Evolutionary conservation across 2,797 vertebrate genomes (phyloP), one percentile per base, ranked within the genome.

Genomic region (Arremon brunneinucha): DNA sequence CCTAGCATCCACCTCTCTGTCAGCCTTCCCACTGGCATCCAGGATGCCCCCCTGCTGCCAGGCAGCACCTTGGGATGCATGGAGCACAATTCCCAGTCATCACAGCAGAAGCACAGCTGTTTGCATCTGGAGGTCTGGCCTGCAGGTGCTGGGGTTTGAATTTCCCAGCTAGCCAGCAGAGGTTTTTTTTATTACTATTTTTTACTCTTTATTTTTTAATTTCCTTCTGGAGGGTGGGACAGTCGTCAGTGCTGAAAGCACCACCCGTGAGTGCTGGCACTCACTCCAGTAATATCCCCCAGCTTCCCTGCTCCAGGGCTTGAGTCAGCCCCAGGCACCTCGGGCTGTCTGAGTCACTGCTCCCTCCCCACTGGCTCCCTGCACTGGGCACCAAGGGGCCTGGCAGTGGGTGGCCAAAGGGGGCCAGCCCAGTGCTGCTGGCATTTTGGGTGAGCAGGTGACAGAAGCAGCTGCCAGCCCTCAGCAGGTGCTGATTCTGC

Each of bases 271-370:
- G 68, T 1, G 0, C 80, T 91, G 91, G 44, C 72, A 75, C 24
- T 70, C 19, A 2, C 24, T 24, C 0, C 5, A 37, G 65, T 34
- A 77, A 37, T 21, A 32, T 68, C 50, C 17, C 87, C 47, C 3
- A 9, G 62, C 14, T 20, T 56, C 60, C 3, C 1, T 5, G 24
- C 72, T 69, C 30, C 69, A 39, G 83, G 27, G 27, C 53, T 59
- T 87, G 59, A 71, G 75, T 67, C 78, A 91, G 84, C 21, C 32
- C 32, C 53, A 67, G 37, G 46, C 55, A 80, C 65, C 91, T 94
- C 87, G 11, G 12, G 44, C 90, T 90, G 6, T 15, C 62, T 78
- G 67, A 81, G 87, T 90, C 92, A 94, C 83, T 23, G 60, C 9
- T 88, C 9, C 1, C 32, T 83, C 92, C 94, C 78, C 76, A 56